phyloP scores from a whole-genome alignment of 1,140 invertebrate species.

The Panagrolaimus sp. region DNA sequence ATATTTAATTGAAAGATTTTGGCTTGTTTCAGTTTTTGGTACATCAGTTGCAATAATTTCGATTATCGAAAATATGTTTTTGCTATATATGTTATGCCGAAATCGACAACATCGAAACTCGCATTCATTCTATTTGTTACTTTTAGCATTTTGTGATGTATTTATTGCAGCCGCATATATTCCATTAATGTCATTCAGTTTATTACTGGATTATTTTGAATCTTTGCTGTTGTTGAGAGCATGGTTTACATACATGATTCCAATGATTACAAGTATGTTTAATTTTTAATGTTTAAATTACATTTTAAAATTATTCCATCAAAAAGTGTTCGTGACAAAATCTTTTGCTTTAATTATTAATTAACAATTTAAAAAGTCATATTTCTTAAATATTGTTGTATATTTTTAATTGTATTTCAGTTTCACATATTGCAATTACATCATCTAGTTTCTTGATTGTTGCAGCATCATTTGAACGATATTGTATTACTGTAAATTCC shows the following conservation, averaged over 20 bases:
- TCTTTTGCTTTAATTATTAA: no score
- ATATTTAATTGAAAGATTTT: slow-evolving; percentile 42
- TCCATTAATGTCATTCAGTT: slow-evolving; percentile 49
- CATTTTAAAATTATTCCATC: no score
- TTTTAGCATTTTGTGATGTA: slow-evolving; percentile 49
- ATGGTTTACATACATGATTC: slow-evolving; percentile 45
- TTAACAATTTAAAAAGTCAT: no score
- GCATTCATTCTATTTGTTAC: slow-evolving; percentile 41
- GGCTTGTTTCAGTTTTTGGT: slow-evolving; percentile 43
- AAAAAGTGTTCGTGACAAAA: no score
- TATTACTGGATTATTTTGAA: slow-evolving; percentile 47
- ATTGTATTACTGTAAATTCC: slow-evolving; percentile 40
- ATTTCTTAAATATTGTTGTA: no score
- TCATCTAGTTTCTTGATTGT: slow-evolving; percentile 50
- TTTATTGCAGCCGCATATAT: slow-evolving; percentile 47
- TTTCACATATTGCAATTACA: slow-evolving; percentile 53
- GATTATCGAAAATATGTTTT: slow-evolving; percentile 42
- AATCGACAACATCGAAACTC: slow-evolving; percentile 49
- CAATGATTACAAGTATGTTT: slow-evolving; percentile 48
- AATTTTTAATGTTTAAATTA: no score
- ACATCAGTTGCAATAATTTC: slow-evolving; percentile 42
- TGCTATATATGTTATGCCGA: slow-evolving; percentile 41
- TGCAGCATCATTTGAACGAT: slow-evolving; percentile 49
- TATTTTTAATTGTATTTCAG: no score
- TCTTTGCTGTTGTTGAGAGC: slow-evolving; percentile 31